Evolutionary conservation across 2,113 vertebrate species (phyloP).

Genomic region (Crotalus helleri): DNA sequence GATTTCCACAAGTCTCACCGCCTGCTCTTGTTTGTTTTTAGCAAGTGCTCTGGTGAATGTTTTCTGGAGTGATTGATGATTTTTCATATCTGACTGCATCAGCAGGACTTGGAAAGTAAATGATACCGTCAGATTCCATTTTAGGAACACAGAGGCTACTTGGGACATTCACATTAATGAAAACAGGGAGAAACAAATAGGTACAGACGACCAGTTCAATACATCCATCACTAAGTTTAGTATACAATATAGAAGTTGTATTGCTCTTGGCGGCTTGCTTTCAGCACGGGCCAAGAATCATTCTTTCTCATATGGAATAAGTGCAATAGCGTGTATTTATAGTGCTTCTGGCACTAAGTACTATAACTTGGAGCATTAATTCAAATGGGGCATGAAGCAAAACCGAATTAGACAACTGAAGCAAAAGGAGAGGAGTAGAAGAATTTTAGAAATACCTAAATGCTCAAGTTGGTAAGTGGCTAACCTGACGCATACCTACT

Average conservation of each 20-base stretch:
- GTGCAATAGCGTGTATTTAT: neutral
- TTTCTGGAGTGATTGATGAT: neutral
- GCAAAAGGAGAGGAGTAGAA: neutral
- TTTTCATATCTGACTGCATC: conserved; percentile 8
- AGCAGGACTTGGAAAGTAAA: conserved; percentile 26
- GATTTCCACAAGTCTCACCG: neutral
- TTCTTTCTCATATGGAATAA: neutral
- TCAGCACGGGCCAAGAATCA: neutral
- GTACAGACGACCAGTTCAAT: neutral
- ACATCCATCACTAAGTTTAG: neutral
- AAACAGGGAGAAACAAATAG: neutral
- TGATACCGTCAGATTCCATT: conserved; percentile 17
- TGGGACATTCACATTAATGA: neutral
- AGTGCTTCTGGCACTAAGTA: neutral
- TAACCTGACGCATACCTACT: neutral
- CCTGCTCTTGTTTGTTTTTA: neutral
- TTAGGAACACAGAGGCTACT: neutral
- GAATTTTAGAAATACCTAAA: neutral
- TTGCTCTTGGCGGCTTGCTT: neutral
- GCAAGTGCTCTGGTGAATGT: neutral
- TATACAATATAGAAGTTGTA: neutral
- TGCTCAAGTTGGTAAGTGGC: neutral
- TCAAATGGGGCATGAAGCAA: neutral
- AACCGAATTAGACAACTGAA: neutral
- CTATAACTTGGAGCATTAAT: neutral